These are phyloP conservation scores for Illadopsis cleaveri DNA, from an alignment of 2,113 vertebrate genomes.

Conservation along the genomic window DNA sequence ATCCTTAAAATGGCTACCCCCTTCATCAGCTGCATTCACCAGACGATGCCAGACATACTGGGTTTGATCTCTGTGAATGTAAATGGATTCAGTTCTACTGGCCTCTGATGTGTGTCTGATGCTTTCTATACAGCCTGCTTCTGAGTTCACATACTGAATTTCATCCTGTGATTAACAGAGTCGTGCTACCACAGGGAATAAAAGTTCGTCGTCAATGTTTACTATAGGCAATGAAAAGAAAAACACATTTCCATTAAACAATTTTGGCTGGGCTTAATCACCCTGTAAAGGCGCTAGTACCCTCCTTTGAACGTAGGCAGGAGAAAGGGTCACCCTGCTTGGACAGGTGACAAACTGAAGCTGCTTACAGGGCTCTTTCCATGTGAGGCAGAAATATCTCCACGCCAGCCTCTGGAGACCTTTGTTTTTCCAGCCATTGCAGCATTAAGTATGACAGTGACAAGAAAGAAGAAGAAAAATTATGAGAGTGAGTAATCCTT, in stretches of 20 bases:
- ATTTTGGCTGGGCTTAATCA: background rate
- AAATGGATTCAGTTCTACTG: background rate
- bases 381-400: background rate
- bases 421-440: constrained; percentile 13
- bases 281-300: background rate
- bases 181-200: background rate
- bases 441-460: background rate
- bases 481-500: constrained; percentile 8
- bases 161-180: background rate
- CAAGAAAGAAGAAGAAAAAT: background rate
- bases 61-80: background rate
- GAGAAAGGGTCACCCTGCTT: background rate
- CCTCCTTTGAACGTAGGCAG: background rate
- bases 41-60: background rate
- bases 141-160: background rate
- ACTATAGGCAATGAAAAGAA: background rate
- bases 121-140: background rate
- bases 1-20: background rate
- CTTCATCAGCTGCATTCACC: background rate
- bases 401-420: background rate
- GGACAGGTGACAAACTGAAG: background rate
- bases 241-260: background rate
- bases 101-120: background rate
- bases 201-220: background rate
- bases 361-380: background rate